Evolutionary conservation across 2,888 invertebrate species (phyloP).

Genomic region (Apodemia mormo): DNA sequence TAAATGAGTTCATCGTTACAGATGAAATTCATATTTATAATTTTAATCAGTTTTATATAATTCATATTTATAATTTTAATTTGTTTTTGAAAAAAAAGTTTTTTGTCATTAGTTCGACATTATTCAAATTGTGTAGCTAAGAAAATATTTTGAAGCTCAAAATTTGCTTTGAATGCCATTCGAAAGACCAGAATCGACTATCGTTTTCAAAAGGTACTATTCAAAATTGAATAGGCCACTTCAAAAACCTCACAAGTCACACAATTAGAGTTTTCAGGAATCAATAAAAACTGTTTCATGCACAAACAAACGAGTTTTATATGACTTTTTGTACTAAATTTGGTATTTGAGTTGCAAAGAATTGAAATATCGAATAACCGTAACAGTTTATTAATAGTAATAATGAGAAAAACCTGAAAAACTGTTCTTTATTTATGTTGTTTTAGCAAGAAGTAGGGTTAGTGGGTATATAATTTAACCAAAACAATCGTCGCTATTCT

Average conservation of each 20-base stretch:
- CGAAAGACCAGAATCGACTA: too few species aligned
- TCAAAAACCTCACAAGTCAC: constrained; percentile 27
- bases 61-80: too few species aligned
- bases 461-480: constrained; percentile 16
- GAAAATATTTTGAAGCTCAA: too few species aligned
- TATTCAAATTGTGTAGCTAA: too few species aligned
- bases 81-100: too few species aligned
- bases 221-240: constrained; percentile 19
- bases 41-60: too few species aligned
- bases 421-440: constrained; percentile 27
- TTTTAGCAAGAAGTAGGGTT: constrained; percentile 26
- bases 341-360: constrained; percentile 30
- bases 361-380: constrained; percentile 28
- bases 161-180: too few species aligned
- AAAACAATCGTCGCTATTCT: constrained; percentile 26
- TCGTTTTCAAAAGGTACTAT: too few species aligned
- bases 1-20: too few species aligned
- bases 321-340: constrained; percentile 28
- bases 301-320: constrained; percentile 17
- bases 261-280: constrained; percentile 22
- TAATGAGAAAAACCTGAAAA: constrained; percentile 29
- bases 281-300: not conserved
- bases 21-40: too few species aligned
- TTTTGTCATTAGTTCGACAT: too few species aligned
- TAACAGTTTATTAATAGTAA: constrained; percentile 24